These are phyloP conservation scores for Thamnophis sirtalis DNA, from an alignment of 2,113 vertebrate genomes.

Conservation along the genomic window DNA sequence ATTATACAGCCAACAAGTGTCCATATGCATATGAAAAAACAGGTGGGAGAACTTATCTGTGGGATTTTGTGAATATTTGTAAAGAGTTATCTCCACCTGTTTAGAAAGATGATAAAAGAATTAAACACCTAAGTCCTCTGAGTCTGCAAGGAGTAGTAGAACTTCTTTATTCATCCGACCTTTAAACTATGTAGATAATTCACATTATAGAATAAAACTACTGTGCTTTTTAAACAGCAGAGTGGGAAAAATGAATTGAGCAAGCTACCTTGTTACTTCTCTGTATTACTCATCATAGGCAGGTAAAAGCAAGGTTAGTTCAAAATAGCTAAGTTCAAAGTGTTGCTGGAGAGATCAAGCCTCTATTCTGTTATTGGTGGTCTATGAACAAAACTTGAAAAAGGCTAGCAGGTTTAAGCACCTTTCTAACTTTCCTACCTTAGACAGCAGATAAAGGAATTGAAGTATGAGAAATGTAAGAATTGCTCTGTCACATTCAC, in stretches of 20 bases:
- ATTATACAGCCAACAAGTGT: background rate
- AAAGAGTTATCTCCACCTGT: constrained; percentile 7
- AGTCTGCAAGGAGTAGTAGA: constrained; percentile 33
- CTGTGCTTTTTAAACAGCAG: background rate
- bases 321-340: background rate
- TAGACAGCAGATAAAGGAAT: background rate
- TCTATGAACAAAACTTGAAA: constrained; percentile 12
- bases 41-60: constrained; percentile 10
- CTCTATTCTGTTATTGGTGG: background rate
- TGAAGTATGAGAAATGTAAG: too few relatives aligned
- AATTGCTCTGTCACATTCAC: too few relatives aligned
- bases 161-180: constrained; percentile 35
- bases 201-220: constrained; percentile 31
- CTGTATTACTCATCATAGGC: constrained; percentile 3
- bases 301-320: constrained; percentile 7
- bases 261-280: constrained; percentile 46
- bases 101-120: constrained; percentile 27
- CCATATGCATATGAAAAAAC: background rate
- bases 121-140: constrained; percentile 41
- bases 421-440: rapidly evolving
- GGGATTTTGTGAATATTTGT: constrained; percentile 36
- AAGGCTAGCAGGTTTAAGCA: constrained; percentile 6
- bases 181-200: constrained; percentile 51
- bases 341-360: background rate
- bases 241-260: constrained; percentile 38